phyloP scores from a whole-genome alignment of 2,888 invertebrate genomes.

The Melanargia galathea region DNA sequence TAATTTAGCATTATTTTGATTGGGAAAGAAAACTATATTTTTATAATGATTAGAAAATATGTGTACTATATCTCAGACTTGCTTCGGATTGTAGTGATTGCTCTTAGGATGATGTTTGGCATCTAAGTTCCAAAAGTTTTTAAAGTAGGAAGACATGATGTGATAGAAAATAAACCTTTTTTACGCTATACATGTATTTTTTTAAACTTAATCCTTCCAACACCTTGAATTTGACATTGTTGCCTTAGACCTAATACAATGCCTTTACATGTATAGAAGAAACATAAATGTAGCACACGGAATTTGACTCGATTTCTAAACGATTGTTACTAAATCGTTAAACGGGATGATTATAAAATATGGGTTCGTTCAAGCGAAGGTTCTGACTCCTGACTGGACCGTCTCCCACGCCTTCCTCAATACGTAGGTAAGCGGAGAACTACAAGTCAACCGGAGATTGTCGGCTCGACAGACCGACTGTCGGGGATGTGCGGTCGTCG shows the following conservation, averaged over 20 bases:
- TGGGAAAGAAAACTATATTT: conserved; percentile 14
- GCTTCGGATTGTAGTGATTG: conserved; percentile 74
- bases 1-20: neutral
- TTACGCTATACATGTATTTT: conserved; percentile 68
- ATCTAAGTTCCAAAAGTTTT: conserved; percentile 72
- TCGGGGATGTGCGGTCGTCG: conserved; percentile 66
- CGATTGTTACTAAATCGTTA: conserved; percentile 12
- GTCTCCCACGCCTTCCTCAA: conserved; percentile 73
- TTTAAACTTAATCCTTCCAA: neutral
- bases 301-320: conserved; percentile 3
- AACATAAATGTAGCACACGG: neutral
- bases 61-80: conserved; percentile 46
- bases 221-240: no score
- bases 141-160: conserved; percentile 77
- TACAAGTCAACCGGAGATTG: conserved; percentile 59
- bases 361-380: conserved; percentile 37
- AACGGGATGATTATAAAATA: conserved; percentile 12
- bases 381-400: conserved; percentile 48
- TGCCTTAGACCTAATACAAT: no score
- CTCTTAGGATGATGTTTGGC: conserved; percentile 70
- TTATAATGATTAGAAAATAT: conserved; percentile 7
- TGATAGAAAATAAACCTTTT: conserved; percentile 81
- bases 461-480: conserved; percentile 30
- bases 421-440: conserved; percentile 43
- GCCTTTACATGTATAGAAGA: no score